Base-by-base conservation (phyloP, 2,797 vertebrate genomes). In the Rachycentron canadum region DNA sequence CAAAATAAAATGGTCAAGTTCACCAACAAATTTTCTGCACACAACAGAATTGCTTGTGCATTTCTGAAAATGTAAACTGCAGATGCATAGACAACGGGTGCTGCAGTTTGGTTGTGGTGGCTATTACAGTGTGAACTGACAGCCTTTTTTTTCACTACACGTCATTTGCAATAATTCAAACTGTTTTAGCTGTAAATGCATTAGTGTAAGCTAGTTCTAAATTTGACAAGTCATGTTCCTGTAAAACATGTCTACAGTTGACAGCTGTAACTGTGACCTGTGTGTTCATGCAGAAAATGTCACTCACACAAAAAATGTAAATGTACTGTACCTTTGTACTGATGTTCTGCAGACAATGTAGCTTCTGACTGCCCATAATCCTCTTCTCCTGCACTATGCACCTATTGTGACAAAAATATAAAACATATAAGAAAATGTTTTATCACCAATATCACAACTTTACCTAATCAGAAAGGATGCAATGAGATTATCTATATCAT, bases 311-410 rank as follows among this genome's bases (percentile, higher is more conserved):
- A 21, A 30, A 26, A 47, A 34, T 19, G n/a, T 41, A 0, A 53
- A 56, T 23, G 56, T 11, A 38, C 19, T 23, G 30, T 85, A 95
- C 95, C 91, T 93, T 90, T 94, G 63, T 74, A 14, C 7, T 83
- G 84, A n/a, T 17, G 28, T 17, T 80, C 81, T 23, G 81, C 73
- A n/a, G 85, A 86, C 23, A 69, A 73, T n/a, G 79, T 53, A 4
- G 75, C 36, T 52, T 93, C 88, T 61, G 82, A 68, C 67, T 88
- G 88, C 71, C 76, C 88, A 61, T 66, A 74, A 32, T 95, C 94
- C 3, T 95, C 94, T 61, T 96, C 95, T 67, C 91, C 95, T 62
- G 91, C 93, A 82, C 95, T 95, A 7, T 93, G 88, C 32, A 96
- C 91, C 95, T 96, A 38, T 57, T 38, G 32, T 73, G 34, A 85